Evolutionary conservation across 2,113 vertebrate genomes (phyloP).

Genomic region (Hepsetus odoe): DNA sequence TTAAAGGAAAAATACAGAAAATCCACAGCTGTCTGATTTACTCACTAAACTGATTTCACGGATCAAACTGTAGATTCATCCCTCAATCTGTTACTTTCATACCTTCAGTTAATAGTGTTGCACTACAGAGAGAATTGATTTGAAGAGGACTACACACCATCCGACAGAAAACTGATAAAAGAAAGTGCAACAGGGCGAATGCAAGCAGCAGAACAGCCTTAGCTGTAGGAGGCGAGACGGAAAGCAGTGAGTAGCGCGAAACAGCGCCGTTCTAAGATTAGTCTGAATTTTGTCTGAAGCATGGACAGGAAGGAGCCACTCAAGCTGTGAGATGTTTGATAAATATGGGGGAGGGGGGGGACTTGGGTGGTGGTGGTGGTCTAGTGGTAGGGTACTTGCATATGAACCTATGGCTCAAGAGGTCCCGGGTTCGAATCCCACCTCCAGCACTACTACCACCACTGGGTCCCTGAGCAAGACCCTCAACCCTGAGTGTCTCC

Average conservation of each 20-base stretch:
- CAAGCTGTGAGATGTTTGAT: not conserved
- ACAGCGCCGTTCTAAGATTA: not conserved
- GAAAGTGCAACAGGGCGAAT: not conserved
- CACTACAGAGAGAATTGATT: not conserved
- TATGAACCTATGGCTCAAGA: too few relatives aligned
- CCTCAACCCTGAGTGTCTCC: too few relatives aligned
- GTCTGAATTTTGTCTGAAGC: not conserved
- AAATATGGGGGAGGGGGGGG: not conserved
- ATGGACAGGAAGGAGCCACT: not conserved
- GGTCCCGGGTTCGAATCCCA: too few relatives aligned
- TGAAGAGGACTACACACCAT: not conserved
- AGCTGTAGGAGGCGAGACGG: not conserved
- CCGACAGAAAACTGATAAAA: not conserved
- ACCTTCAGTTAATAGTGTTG: not conserved
- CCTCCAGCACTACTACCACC: too few relatives aligned
- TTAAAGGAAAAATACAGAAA: too few relatives aligned
- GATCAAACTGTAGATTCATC: not conserved
- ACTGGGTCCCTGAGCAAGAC: too few relatives aligned
- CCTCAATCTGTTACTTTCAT: not conserved
- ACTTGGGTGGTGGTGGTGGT: too few relatives aligned
- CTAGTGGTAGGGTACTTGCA: too few relatives aligned
- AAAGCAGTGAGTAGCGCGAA: conserved; percentile 18
- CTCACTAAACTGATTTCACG: too few relatives aligned
- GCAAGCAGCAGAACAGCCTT: not conserved
- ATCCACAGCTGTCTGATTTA: not conserved